Percentiles rank a stretch among this genome's conserved stretches.
Evolutionary conservation across 2,888 invertebrate genomes (phyloP).

Genomic region (Fabriciana adippe): DNA sequence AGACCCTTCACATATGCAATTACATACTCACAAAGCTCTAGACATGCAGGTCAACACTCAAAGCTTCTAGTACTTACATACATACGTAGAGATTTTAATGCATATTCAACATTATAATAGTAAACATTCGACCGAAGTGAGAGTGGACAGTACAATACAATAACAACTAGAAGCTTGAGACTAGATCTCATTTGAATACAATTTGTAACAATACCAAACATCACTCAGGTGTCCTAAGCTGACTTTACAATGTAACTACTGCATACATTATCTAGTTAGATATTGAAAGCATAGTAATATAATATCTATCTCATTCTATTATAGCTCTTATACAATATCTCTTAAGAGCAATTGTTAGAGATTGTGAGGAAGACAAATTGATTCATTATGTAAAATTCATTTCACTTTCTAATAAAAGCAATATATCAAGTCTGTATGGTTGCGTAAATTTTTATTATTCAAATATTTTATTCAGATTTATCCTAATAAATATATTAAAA

Average conservation of each 20-base stretch:
- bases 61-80: not conserved
- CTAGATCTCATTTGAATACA: slow-evolving; percentile 28
- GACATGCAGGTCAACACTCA: too few relatives aligned
- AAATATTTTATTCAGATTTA: not conserved
- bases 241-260: slow-evolving; percentile 42
- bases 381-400: slow-evolving; percentile 10
- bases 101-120: slow-evolving; percentile 4
- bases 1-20: not conserved
- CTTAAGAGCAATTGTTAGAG: not conserved
- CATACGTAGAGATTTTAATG: not conserved
- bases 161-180: slow-evolving; percentile 30
- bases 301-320: slow-evolving; percentile 10
- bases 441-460: slow-evolving; percentile 24
- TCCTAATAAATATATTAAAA: too few relatives aligned
- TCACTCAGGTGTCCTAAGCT: slow-evolving; percentile 26
- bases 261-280: slow-evolving; percentile 42
- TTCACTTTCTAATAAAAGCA: slow-evolving; percentile 35
- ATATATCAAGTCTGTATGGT: slow-evolving; percentile 10
- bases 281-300: not conserved
- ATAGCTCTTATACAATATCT: slow-evolving; percentile 19
- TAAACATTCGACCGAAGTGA: slow-evolving; percentile 9
- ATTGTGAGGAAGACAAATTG: slow-evolving; percentile 6
- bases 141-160: slow-evolving; percentile 14
- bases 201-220: slow-evolving; percentile 28
- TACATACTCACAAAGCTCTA: not conserved